Base-by-base conservation (phyloP, 1,140 invertebrate genomes). In the Heliconius himera region DNA sequence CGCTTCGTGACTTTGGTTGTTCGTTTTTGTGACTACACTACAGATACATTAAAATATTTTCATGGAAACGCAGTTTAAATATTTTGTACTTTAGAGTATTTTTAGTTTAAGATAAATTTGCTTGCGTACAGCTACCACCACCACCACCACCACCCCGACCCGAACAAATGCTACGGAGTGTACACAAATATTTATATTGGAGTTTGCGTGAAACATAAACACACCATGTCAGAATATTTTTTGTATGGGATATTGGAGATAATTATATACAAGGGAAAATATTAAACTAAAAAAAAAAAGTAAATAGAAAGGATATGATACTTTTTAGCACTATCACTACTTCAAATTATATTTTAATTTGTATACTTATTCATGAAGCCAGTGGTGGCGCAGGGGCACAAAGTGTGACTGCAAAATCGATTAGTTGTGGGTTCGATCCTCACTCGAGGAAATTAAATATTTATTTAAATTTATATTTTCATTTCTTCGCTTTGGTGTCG, bases 61-160 rank as follows among this genome's bases (percentile, higher is more conserved):
- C 60, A 22, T 26, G 60, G 22, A 66, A 66, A 66, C 26, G 22
- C 26, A 29, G 60, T 29, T 66, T 66, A 66, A 66, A 66, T 29
- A 66, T 66, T 66, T 29, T 66, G 22, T 66, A 66, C 60, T 66
- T 22, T 66, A 66, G 26, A 66, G 22, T 66, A 66, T 66, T 66
- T 66, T 66, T 66, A 66, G 60, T 66, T 66, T 66, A 66, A 29
- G 60, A 66, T 66, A 66, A 66, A 66, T 66, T 66, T 66, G 60
- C 60, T 29, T 66, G 60, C 26, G 60, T 66, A 66, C 13, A 66
- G 22, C 60, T 29, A 66, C 60, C 13, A 66, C 60, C 60, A n/a
- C 60, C 60, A 26, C 60, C 16, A 66, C 9, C 56, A 33, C 33
- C 33, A 33, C n/a, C 60, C 60, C 60, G 13, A 66, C 11, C 60